Base-by-base conservation (phyloP, 1,140 invertebrate genomes). In the Oedothorax gibbosus region DNA sequence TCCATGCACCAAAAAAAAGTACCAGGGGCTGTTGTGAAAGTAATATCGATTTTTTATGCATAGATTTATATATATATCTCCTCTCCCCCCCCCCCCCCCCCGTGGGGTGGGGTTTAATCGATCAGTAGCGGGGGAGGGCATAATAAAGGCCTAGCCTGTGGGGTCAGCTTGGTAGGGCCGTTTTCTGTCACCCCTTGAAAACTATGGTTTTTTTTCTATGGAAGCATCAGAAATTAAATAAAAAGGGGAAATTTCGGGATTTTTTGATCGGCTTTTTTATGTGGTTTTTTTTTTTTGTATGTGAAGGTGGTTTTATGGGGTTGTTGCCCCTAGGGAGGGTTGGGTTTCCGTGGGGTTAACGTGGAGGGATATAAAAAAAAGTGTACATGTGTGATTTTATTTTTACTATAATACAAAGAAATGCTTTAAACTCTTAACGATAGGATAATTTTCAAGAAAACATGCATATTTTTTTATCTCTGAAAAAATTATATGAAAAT, bases 171-270 rank as follows among this genome's bases (percentile, higher is more conserved):
- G 20, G 53, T 18, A 57, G 69, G 69, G 68, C 60, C 80, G 80
- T 82, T 82, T 82, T 72, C 69, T 73, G 80, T 82, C 80, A 82
- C 80, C 80, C 80, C 80, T 73, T 82, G 57, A 20, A 82, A 82
- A 71, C 78, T 51, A 12, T 64, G 60, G 65, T 64, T 68, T 82
- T 82, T 80, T 81, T 82, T 69, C n/a, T 1, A 14, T 49, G 11
- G 65, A 82, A 82, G 64, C 62, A 18, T 81, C 35, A 56, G 53
- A 82, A 82, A 57, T 82, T 51, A 82, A 82, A 73, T 79, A 82
- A 62, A 82, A 77, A 50, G 66, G 60, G 69, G 35, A 57, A 65
- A 71, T 50, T 65, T 50, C 50, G 1, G 12, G 80, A 64, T 82
- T 82, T 76, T 82, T 82, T 68, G 68, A 82, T 82, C 80, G 57